A percentile compares a stretch with the other conserved stretches of the same genome.
Conservation (phyloP, 2,113 vertebrate genomes). For the Halichoeres trimaculatus region DNA sequence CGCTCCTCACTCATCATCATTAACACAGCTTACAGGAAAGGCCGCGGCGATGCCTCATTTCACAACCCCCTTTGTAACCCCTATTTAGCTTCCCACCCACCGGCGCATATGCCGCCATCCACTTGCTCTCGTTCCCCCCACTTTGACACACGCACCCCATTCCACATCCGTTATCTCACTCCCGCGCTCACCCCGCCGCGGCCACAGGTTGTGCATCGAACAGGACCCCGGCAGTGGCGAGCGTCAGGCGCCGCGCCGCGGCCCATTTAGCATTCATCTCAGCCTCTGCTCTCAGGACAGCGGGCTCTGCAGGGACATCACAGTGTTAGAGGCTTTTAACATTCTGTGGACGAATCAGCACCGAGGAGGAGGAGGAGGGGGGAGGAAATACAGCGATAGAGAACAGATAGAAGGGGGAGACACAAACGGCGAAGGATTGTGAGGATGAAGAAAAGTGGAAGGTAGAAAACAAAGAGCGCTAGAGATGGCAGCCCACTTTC, state of each 20-base stretch:
- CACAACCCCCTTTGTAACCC: conserved; percentile 16
- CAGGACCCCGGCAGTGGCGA: conserved; percentile 7
- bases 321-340: conserved; percentile 69
- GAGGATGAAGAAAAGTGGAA: conserved; percentile 2
- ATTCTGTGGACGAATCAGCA: conserved; percentile 57
- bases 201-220: conserved; percentile 13
- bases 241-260: conserved; percentile 8
- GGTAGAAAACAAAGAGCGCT: background rate
- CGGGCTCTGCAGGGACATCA: conserved; percentile 66
- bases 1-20: conserved; percentile 42
- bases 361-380: conserved; percentile 14
- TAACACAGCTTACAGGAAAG: conserved; percentile 37
- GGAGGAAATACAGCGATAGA: conserved; percentile 37
- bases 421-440: conserved; percentile 10
- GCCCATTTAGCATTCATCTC: conserved; percentile 69
- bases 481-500: conserved; percentile 14
- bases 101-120: background rate
- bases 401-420: conserved; percentile 48
- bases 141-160: background rate
- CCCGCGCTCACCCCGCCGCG: background rate
- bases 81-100: conserved; percentile 27
- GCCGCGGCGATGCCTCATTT: conserved; percentile 37
- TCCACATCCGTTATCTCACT: conserved; percentile 26
- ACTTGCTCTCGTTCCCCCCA: conserved; percentile 8
- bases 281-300: conserved; percentile 63